Conservation (phyloP, 2,113 vertebrate species). For the Spea multiplicata region DNA sequence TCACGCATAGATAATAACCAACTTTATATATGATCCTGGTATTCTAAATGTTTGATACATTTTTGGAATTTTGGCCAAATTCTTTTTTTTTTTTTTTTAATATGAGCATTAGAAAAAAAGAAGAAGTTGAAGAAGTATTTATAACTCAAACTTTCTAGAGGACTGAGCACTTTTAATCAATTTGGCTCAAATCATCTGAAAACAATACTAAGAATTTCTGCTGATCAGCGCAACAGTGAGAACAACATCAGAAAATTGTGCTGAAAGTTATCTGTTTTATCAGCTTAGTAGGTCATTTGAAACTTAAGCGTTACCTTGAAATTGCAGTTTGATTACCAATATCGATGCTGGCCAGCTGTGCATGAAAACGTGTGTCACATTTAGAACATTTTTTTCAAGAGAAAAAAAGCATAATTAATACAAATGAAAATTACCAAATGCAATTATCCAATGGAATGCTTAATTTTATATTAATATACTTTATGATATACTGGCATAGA, state of each 20-base stretch:
- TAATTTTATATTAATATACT: too few relatives aligned
- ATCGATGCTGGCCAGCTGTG: background rate
- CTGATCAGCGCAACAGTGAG: conserved; percentile 13
- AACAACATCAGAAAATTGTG: conserved; percentile 1
- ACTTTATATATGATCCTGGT: too few relatives aligned
- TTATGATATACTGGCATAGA: too few relatives aligned
- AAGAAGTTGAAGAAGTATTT: background rate
- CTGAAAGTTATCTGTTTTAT: conserved; percentile 21
- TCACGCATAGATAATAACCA: too few relatives aligned
- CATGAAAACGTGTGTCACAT: background rate
- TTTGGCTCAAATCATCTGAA: conserved; percentile 36
- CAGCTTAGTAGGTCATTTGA: conserved; percentile 11
- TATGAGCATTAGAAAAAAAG: background rate
- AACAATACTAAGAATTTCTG: conserved; percentile 17
- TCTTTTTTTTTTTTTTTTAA: background rate
- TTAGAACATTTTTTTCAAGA: background rate
- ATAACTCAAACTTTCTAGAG: background rate
- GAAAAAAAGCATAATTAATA: background rate
- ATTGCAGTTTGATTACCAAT: background rate
- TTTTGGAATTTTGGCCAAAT: too few relatives aligned
- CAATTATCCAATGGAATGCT: too few relatives aligned
- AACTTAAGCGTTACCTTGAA: background rate
- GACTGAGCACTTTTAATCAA: conserved; percentile 19
- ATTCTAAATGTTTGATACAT: too few relatives aligned
- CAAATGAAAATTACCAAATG: too few relatives aligned